phyloP scores from a whole-genome alignment of 2,113 vertebrate species.

The Catharus bicknelli region DNA sequence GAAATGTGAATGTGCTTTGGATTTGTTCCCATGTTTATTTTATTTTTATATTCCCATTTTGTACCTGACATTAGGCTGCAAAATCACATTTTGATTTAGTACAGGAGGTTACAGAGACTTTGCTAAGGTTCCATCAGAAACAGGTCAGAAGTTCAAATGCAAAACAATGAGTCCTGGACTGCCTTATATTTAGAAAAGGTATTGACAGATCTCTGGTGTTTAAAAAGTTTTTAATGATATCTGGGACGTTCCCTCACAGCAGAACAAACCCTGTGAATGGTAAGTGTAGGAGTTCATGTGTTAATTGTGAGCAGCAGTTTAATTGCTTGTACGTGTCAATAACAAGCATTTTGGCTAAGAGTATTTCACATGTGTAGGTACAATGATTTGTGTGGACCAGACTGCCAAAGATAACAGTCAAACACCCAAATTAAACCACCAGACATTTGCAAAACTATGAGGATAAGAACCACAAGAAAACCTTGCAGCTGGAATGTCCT shows the following conservation, averaged over 20 bases:
- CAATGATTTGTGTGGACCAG: neutral
- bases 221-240: neutral
- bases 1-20: slow-evolving; percentile 29
- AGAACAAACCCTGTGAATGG: neutral
- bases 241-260: neutral
- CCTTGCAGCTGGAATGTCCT: neutral
- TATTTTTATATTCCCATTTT: neutral
- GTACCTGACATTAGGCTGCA: neutral
- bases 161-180: neutral
- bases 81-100: slow-evolving; percentile 5
- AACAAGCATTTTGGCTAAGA: neutral
- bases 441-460: neutral
- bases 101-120: neutral
- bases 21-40: slow-evolving; percentile 22
- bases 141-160: neutral
- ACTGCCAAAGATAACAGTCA: neutral
- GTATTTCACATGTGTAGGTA: neutral
- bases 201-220: neutral
- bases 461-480: neutral
- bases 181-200: neutral
- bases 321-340: neutral
- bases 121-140: neutral
- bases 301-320: neutral
- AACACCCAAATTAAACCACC: neutral
- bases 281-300: neutral